phyloP scores from a whole-genome alignment of 2,113 vertebrate genomes.

The Seriola rivoliana region DNA sequence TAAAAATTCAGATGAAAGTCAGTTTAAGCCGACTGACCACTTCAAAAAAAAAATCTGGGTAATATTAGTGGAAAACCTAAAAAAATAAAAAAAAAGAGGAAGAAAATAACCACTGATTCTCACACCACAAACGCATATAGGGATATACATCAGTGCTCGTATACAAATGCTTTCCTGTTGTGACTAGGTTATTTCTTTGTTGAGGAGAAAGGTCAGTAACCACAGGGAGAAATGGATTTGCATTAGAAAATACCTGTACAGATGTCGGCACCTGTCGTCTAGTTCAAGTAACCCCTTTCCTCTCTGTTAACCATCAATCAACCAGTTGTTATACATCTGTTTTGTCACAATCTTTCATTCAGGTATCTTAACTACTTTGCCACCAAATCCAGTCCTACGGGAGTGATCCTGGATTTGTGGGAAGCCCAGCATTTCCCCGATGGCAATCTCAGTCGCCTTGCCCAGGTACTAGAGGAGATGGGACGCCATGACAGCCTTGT shows the following conservation, averaged over 20 bases:
- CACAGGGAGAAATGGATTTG: background rate
- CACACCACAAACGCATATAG: background rate
- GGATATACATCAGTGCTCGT: background rate
- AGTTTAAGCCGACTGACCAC: background rate
- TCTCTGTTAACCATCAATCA: conserved; percentile 2
- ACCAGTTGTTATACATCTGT: background rate
- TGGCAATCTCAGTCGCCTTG: conserved; percentile 94
- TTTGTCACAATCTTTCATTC: conserved; percentile 12
- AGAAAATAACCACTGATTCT: background rate
- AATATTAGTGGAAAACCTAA: background rate
- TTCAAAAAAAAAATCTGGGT: background rate
- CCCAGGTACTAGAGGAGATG: conserved; percentile 97
- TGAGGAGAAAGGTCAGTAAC: background rate
- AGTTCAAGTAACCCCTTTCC: background rate
- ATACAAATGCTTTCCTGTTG: background rate
- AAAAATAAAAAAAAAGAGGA: background rate
- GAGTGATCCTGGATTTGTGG: conserved; percentile 98
- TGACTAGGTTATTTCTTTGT: background rate
- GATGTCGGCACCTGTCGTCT: background rate
- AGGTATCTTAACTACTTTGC: conserved; percentile 99
- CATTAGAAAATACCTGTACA: background rate
- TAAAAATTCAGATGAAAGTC: background rate
- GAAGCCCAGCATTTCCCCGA: conserved; percentile 98
- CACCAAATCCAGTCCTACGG: conserved; percentile 97
- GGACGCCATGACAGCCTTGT: conserved; percentile 93